Conservation (phyloP, 2,888 invertebrate genomes). For the Ophion slaviceki region DNA sequence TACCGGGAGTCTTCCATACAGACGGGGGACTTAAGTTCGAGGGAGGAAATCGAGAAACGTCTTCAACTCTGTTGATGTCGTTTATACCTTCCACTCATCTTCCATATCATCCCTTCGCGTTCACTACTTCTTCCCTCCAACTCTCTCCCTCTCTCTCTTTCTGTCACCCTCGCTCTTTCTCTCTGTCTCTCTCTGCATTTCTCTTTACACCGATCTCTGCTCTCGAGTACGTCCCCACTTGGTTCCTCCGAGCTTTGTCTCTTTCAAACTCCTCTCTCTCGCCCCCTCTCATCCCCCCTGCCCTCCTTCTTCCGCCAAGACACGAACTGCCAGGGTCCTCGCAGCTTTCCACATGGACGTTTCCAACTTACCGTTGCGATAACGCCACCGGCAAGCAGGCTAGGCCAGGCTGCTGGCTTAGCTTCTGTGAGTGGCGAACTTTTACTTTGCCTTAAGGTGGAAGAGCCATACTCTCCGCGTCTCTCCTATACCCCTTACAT, state of each 20-base stretch:
- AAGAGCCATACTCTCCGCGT: constrained; percentile 50
- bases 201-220: background rate
- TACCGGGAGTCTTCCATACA: constrained; percentile 15
- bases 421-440: constrained; percentile 48
- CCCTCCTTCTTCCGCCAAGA: background rate
- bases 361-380: constrained; percentile 64
- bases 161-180: background rate
- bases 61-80: constrained; percentile 56
- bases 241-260: constrained; percentile 16
- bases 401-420: constrained; percentile 17
- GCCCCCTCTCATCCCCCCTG: background rate
- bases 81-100: constrained; percentile 37
- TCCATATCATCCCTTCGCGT: constrained; percentile 14
- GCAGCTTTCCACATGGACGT: constrained; percentile 45
- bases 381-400: constrained; percentile 51
- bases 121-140: background rate
- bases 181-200: background rate
- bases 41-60: constrained; percentile 58
- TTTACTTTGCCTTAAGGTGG: constrained; percentile 56
- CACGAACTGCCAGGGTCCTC: background rate
- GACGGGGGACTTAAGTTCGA: constrained; percentile 49
- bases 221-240: background rate
- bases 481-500: constrained; percentile 40
- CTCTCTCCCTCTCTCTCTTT: background rate
- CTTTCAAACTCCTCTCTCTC: constrained; percentile 18